These are phyloP conservation scores for Plecotus auritus DNA, from an alignment of 2,113 vertebrate genomes.

Conservation along the genomic window DNA sequence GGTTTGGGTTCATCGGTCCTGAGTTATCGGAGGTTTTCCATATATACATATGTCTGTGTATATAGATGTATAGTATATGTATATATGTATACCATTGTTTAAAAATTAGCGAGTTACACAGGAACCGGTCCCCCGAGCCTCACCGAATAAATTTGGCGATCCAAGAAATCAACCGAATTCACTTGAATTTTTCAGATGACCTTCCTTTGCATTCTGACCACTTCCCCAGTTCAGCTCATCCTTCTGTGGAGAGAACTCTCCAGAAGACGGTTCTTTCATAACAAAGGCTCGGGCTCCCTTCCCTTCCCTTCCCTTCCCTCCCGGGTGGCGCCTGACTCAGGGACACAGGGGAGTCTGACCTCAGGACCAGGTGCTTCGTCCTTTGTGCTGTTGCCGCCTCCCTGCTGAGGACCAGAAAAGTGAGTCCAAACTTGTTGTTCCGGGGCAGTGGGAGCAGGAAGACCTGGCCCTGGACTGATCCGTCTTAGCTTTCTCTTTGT, in stretches of 20 bases:
- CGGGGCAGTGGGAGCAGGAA: not conserved
- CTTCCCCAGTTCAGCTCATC: not conserved
- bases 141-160: conserved; percentile 44
- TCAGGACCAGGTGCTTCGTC: conserved; percentile 39
- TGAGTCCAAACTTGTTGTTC: not conserved
- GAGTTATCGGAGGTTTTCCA: conserved; percentile 54
- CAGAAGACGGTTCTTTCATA: conserved; percentile 31
- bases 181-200: conserved; percentile 44
- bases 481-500: not conserved
- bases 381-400: conserved; percentile 25
- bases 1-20: conserved; percentile 37
- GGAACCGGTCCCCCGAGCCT: not conserved
- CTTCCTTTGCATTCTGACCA: conserved; percentile 14
- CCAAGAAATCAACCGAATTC: conserved; percentile 37
- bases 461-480: not conserved
- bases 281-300: conserved; percentile 44
- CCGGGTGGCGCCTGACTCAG: conserved; percentile 50
- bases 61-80: conserved; percentile 61
- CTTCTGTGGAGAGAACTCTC: not conserved
- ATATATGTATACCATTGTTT: conserved; percentile 57
- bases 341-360: conserved; percentile 21
- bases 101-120: not conserved
- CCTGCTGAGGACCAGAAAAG: not conserved
- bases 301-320: not conserved
- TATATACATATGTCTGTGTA: conserved; percentile 59